Evolutionary conservation across 1,140 invertebrate species (phyloP), one percentile per base, ranked within the genome.

Genomic region (Melipona quadrifasciata): DNA sequence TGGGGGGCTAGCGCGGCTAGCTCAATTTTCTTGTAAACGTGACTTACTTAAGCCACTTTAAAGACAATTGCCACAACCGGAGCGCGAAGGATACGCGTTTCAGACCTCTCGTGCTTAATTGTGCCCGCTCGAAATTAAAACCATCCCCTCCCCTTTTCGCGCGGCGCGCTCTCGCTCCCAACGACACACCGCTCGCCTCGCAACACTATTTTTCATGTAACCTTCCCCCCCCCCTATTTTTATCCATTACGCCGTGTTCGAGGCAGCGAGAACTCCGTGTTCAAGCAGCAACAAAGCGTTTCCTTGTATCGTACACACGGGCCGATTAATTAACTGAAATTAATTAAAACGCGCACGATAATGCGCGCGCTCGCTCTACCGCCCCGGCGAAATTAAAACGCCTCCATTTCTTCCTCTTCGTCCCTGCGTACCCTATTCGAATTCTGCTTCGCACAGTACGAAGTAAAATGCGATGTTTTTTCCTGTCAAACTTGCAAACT

Each of bases 31-130:
- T 57, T 77, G 64, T 68, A 82, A 82, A 82, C 81, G 81, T 82
- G 81, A 77, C 81, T 82, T 77, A 82, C 80, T 81, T 74, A 74
- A 81, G 80, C 81, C 81, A 65, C 81, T 77, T 82, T 68, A 82
- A 82, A 82, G 73, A 77, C 81, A 82, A 82, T 75, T 77, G 73
- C 57, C 19, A 14, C 65, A 81, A 81, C 70, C n/a, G 39, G 39
- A 27, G 70, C 47, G 55, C 39, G 27, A 73, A 61, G 57, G 80
- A 81, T 74, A 74, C 73, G 58, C 81, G 64, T 82, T 82, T 51
- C 47, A 82, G 68, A 74, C 73, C 64, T 68, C 64, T 58, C 64
- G 10, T 72, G 55, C 70, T 47, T 65, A 65, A 82, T 82, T 77
- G 53, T 70, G 51, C 47, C 57, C 47, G 34, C 73, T 68, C n/a